These are phyloP conservation scores for Whitmania pigra DNA, from an alignment of 1,140 invertebrate species.

Conservation along the genomic window DNA sequence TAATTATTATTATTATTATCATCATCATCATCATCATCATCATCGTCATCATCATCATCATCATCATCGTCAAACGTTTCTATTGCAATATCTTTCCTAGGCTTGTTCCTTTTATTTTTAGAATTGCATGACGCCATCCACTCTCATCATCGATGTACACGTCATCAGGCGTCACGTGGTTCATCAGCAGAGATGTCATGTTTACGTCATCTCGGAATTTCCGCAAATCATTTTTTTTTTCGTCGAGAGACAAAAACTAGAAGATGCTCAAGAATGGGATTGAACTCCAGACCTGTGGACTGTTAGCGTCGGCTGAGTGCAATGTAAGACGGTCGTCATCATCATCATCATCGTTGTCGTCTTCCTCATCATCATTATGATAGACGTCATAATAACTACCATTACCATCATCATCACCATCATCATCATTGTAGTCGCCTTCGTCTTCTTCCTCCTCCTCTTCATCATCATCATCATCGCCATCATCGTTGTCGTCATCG, in stretches of 20 bases:
- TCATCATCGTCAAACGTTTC: neutral
- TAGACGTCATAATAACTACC: neutral
- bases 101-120: too few species aligned
- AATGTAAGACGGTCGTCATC: neutral
- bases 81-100: neutral
- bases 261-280: too few species aligned
- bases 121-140: too few species aligned
- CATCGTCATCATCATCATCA: neutral
- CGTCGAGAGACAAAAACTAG: too few species aligned
- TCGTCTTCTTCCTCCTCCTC: neutral
- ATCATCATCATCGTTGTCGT: neutral
- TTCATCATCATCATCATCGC: constrained; percentile 15
- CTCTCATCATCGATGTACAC: too few species aligned
- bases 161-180: too few species aligned
- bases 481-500: neutral
- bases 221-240: too few species aligned
- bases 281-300: too few species aligned
- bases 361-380: neutral
- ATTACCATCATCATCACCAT: neutral
- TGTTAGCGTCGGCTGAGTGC: too few species aligned
- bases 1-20: constrained; percentile 12
- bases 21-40: neutral
- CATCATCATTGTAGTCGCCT: neutral
- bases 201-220: too few species aligned
- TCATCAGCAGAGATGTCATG: too few species aligned